These are phyloP conservation scores for Parapristionchus giblindavisi DNA, from an alignment of 2,888 invertebrate genomes.

Conservation along the genomic window DNA sequence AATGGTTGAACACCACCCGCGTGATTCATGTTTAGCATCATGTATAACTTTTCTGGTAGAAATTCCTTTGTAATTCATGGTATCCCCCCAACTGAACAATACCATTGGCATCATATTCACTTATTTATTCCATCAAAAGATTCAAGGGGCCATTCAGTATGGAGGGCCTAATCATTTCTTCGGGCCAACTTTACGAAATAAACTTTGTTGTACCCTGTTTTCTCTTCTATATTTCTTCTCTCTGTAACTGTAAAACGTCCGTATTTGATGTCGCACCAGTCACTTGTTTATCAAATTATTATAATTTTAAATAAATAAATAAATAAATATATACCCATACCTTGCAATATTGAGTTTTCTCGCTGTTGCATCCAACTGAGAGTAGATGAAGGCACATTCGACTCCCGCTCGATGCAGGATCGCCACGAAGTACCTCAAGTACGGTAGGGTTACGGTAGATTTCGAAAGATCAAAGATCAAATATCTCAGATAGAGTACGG, in stretches of 20 bases:
- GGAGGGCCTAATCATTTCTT: too few relatives aligned
- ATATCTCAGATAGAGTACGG: too few relatives aligned
- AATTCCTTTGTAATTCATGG: too few relatives aligned
- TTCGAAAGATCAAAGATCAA: not conserved
- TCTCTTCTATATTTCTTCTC: not conserved
- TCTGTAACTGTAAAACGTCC: not conserved
- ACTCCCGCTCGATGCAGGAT: slow-evolving; percentile 64
- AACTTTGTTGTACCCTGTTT: too few relatives aligned
- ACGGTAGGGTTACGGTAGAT: not conserved
- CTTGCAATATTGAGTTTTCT: slow-evolving; percentile 89
- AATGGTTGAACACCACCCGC: too few relatives aligned
- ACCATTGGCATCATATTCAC: too few relatives aligned
- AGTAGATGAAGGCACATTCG: slow-evolving; percentile 78
- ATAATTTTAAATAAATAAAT: not conserved
- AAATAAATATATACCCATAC: slow-evolving; percentile 38
- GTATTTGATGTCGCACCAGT: not conserved
- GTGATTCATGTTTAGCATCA: too few relatives aligned
- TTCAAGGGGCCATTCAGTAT: too few relatives aligned
- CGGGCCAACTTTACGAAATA: too few relatives aligned
- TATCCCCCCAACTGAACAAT: too few relatives aligned
- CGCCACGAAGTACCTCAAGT: slow-evolving; percentile 57
- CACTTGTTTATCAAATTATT: not conserved
- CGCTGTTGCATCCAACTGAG: slow-evolving; percentile 90
- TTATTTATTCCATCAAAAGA: too few relatives aligned
- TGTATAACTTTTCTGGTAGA: too few relatives aligned